Base-by-base conservation (phyloP, 2,888 invertebrate genomes). In the Meteorus cinctellus region DNA sequence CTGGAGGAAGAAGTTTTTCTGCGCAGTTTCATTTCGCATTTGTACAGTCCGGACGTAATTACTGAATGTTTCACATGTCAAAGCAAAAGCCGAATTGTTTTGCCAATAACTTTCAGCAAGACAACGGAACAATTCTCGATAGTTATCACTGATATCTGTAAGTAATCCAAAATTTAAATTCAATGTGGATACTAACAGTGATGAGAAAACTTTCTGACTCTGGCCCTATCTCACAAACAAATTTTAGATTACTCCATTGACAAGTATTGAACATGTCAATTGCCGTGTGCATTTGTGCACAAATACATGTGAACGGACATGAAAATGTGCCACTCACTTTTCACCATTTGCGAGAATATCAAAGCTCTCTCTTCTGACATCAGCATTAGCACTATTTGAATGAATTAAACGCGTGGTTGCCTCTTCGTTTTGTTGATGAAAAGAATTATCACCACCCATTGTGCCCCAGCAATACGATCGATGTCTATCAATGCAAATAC, bases 341-440 rank as follows among this genome's bases (percentile, higher is more conserved):
- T 12, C 41, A 12, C 12, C 10, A 66, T 71, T 74, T 10, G 60
- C 19, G 19, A 59, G 24, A 6, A 55, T n/a, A 16, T 48, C 48
- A 48, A 4, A 16, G 6, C 6, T n/a, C n/a, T 48, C n/a, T 48
- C n/a, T n/a, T 19, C 8, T 8, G 5, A 19, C 2, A 19, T 29
- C 27, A 41, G 29, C 29, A 19, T 60, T 27, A 10, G 8, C 14
- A 29, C 41, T n/a, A 19, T 6, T 29, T 4, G 68, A 68, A 68
- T 70, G 36, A 55, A 70, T 70, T 19, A 59, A 36, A 59, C 31
- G 69, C 27, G 12, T n/a, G 16, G 69, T 51, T 51, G 69, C 59
- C 5, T 59, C 55, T 3, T 59, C 59, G 12, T 14, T 59, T 27
- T 36, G 69, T 19, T 10, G 69, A 70, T 70, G 36, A 55, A 55